phyloP scores from a whole-genome alignment of 2,888 invertebrate genomes.

The Leptogaster cylindrica region DNA sequence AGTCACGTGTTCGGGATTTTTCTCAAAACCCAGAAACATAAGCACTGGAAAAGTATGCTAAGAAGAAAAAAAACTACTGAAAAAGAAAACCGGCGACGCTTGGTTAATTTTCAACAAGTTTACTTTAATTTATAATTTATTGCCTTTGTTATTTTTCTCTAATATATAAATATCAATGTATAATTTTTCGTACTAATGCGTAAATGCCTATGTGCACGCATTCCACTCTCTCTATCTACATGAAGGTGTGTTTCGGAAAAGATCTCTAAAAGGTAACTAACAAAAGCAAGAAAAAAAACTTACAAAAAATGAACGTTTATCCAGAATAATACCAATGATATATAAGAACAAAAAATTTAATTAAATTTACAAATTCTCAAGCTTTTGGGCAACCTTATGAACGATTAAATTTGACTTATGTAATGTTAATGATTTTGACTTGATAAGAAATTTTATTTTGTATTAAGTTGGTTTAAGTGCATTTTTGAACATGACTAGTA shows the following conservation, averaged over 20 bases:
- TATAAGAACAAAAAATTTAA: constrained; percentile 61
- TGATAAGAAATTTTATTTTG: constrained; percentile 36
- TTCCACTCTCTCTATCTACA: constrained; percentile 65
- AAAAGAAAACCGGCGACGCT: too few species aligned
- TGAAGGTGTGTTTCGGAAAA: constrained; percentile 93
- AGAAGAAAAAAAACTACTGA: not conserved
- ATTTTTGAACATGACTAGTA: constrained; percentile 32
- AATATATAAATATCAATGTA: constrained; percentile 56
- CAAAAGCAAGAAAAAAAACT: constrained; percentile 53
- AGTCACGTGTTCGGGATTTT: constrained; percentile 30
- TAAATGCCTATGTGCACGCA: constrained; percentile 64
- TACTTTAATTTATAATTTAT: constrained; percentile 29
- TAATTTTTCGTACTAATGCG: constrained; percentile 65
- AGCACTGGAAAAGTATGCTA: not conserved
- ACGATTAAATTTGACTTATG: constrained; percentile 40
- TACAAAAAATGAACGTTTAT: constrained; percentile 48
- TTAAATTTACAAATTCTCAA: constrained; percentile 51
- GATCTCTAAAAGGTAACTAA: constrained; percentile 94
- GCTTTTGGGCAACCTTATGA: constrained; percentile 41
- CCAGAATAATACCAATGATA: constrained; percentile 31
- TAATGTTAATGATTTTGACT: constrained; percentile 42
- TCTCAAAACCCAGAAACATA: not conserved
- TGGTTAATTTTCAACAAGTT: constrained; percentile 29
- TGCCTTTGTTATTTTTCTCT: constrained; percentile 25
- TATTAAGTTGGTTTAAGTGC: constrained; percentile 37